Conservation (phyloP, 2,797 vertebrate genomes). For the Arnoldichthys spilopterus region DNA sequence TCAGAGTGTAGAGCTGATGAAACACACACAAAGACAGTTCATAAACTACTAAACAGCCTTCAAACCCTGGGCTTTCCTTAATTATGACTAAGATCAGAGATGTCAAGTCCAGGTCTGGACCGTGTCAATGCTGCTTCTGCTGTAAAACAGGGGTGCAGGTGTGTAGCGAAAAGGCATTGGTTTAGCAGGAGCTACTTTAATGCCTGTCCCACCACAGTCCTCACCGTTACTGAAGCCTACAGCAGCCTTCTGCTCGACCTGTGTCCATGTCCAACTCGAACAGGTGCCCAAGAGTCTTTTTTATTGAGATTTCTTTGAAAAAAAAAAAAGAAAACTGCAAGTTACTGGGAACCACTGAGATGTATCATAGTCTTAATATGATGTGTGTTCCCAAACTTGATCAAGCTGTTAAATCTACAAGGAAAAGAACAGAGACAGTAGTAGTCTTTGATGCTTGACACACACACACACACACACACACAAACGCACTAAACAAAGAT, state of each 20-base stretch:
- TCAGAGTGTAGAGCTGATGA: too few relatives aligned
- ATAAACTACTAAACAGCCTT: too few relatives aligned
- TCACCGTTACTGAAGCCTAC: background rate
- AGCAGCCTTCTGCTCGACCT: background rate
- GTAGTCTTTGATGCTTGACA: conserved; percentile 16
- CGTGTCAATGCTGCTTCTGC: too few relatives aligned
- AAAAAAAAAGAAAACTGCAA: background rate
- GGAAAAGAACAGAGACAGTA: background rate
- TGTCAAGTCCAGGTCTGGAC: too few relatives aligned
- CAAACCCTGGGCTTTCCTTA: too few relatives aligned
- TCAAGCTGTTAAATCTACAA: conserved; percentile 32
- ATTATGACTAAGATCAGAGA: too few relatives aligned
- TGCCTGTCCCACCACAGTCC: background rate
- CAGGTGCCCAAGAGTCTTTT: background rate
- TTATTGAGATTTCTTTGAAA: background rate
- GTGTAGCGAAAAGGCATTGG: too few relatives aligned
- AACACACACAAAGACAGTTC: too few relatives aligned
- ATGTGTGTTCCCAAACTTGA: background rate
- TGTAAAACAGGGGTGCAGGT: too few relatives aligned
- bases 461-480: background rate
- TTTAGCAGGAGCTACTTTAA: background rate
- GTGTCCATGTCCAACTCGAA: background rate
- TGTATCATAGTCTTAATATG: background rate
- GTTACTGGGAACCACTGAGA: conserved; percentile 12
- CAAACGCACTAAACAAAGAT: conserved; percentile 16